These are phyloP conservation scores for Microcebus ravelobensis DNA, from an alignment of 2,113 vertebrate genomes.

Conservation along the genomic window DNA sequence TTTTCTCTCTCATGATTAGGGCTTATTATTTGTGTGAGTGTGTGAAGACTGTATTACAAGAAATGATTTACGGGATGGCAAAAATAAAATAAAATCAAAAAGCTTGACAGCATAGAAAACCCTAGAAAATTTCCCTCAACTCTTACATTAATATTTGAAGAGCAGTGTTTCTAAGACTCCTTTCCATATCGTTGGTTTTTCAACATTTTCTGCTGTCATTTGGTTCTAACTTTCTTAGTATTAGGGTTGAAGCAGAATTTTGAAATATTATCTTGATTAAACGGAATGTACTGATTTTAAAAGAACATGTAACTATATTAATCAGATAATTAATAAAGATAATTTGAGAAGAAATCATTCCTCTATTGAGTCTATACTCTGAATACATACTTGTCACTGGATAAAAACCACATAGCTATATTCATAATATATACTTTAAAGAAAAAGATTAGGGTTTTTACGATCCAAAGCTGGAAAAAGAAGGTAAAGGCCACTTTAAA, in stretches of 20 bases:
- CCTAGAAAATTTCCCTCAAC: neutral
- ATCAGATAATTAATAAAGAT: neutral
- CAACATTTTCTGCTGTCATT: neutral
- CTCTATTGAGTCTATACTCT: neutral
- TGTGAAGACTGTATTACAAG: neutral
- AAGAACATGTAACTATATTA: neutral
- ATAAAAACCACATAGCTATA: neutral
- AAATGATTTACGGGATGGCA: neutral
- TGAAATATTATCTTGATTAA: constrained; percentile 8
- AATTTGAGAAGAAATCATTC: neutral
- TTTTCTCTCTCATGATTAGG: neutral
- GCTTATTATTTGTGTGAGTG: neutral
- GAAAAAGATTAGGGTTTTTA: neutral
- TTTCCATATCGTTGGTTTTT: neutral
- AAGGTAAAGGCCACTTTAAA: neutral
- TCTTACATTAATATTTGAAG: constrained; percentile 19
- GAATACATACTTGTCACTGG: neutral
- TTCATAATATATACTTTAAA: neutral
- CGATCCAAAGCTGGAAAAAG: neutral
- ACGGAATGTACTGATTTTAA: neutral
- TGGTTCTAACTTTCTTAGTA: neutral
- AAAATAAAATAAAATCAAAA: neutral
- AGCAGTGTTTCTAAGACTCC: neutral
- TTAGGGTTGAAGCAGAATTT: neutral
- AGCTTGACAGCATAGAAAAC: neutral